Evolutionary conservation across 2,888 invertebrate genomes (phyloP).

Genomic region (Eugnorisma glareosa): DNA sequence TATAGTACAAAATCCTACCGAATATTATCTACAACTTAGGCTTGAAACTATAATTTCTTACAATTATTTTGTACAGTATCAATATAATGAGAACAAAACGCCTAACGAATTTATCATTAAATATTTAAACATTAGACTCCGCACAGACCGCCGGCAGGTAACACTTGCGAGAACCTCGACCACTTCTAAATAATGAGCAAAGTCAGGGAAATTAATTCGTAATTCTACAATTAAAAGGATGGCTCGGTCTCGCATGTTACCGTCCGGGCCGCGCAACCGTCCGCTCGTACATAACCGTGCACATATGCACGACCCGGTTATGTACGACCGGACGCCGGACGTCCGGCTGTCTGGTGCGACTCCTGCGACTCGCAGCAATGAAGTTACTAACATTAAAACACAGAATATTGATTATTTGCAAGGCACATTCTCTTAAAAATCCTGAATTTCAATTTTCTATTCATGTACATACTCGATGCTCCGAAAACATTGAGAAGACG

Average conservation of each 20-base stretch:
- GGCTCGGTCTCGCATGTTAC: constrained; percentile 67
- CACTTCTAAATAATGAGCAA: constrained; percentile 54
- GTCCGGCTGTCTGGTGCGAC: constrained; percentile 56
- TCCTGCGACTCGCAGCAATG: constrained; percentile 80
- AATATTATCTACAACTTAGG: constrained; percentile 84
- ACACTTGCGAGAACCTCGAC: constrained; percentile 52
- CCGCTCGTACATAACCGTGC: no score
- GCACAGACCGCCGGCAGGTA: constrained; percentile 71
- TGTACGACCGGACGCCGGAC: constrained; percentile 44
- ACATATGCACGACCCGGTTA: no score
- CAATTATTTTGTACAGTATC: constrained; percentile 86
- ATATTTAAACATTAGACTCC: constrained; percentile 72
- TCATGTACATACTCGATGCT: constrained; percentile 85
- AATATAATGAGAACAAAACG: constrained; percentile 80
- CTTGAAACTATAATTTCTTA: constrained; percentile 79
- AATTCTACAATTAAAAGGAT: constrained; percentile 58
- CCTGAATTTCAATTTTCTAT: constrained; percentile 86
- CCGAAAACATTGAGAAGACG: constrained; percentile 81
- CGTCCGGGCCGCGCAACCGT: constrained; percentile 72
- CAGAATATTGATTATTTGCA: constrained; percentile 90
- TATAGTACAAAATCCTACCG: constrained; percentile 71
- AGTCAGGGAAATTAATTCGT: constrained; percentile 47
- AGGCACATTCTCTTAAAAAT: constrained; percentile 91
- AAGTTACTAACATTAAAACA: constrained; percentile 89
- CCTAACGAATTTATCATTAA: constrained; percentile 78